Evolutionary conservation across 2,888 invertebrate genomes (phyloP).

Genomic region (Nephrotoma flavescens): DNA sequence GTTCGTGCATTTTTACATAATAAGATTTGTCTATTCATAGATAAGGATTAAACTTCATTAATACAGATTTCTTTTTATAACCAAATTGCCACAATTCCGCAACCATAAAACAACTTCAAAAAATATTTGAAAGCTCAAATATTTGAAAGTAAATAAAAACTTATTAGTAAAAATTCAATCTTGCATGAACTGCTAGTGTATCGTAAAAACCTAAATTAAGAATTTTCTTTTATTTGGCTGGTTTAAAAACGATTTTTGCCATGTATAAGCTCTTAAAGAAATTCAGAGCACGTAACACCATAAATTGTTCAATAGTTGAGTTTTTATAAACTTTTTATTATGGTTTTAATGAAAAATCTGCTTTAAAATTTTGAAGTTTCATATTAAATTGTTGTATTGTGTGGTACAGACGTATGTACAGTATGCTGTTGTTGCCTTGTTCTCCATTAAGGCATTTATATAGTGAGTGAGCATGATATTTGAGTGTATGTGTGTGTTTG

Average conservation of each 20-base stretch:
- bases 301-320: neutral
- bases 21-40: too few relatives aligned
- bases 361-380: neutral
- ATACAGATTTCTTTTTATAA: too few relatives aligned
- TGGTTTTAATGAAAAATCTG: neutral
- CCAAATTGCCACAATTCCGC: too few relatives aligned
- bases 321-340: neutral
- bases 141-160: neutral
- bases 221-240: neutral
- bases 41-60: too few relatives aligned
- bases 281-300: neutral
- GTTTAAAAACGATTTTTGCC: neutral
- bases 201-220: neutral
- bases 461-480: neutral
- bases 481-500: neutral
- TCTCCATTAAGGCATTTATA: neutral
- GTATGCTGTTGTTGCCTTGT: too few relatives aligned
- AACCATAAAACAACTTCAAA: too few relatives aligned
- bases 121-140: neutral
- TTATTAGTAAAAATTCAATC: neutral
- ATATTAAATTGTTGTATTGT: neutral
- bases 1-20: too few relatives aligned
- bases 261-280: neutral
- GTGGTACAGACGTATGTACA: neutral
- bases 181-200: neutral